Evolutionary conservation across 2,797 vertebrate species (phyloP).

Genomic region (Anguilla pacifica): DNA sequence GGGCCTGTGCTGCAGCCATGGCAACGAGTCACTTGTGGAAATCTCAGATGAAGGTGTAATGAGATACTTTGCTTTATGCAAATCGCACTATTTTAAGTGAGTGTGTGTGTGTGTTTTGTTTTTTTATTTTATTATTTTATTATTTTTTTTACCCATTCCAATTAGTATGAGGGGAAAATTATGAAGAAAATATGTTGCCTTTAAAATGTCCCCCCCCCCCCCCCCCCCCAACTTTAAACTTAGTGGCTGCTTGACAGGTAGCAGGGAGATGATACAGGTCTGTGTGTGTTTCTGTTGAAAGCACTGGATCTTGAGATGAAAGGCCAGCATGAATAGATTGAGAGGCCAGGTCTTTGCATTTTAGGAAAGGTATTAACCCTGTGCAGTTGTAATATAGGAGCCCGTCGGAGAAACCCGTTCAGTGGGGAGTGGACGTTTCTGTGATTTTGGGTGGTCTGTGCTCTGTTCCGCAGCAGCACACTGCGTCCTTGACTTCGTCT

Average conservation of each 20-base stretch:
- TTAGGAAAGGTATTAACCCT: not conserved
- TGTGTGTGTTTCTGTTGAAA: not conserved
- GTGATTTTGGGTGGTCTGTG: not conserved
- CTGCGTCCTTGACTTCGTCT: not conserved
- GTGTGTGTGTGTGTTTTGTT: not conserved
- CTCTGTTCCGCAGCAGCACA: not conserved
- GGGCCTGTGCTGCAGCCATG: not conserved
- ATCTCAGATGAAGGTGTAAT: constrained; percentile 8
- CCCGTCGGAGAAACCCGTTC: not conserved
- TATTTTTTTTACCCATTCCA: not conserved
- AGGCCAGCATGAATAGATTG: not conserved
- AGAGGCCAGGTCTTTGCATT: not conserved
- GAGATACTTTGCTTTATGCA: constrained; percentile 13
- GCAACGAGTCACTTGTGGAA: constrained; percentile 16
- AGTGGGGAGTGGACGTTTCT: not conserved
- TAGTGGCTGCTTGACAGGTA: not conserved
- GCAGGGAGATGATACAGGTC: too few relatives aligned
- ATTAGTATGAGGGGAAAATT: not conserved
- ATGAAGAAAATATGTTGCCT: not conserved
- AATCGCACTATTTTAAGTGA: constrained; percentile 11
- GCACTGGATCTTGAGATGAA: not conserved
- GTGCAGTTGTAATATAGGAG: not conserved
- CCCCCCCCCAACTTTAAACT: not conserved
- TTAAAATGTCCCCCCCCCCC: not conserved
- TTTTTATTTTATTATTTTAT: too few relatives aligned